phyloP scores from a whole-genome alignment of 2,113 vertebrate species.

The Psammodynastes pulverulentus region DNA sequence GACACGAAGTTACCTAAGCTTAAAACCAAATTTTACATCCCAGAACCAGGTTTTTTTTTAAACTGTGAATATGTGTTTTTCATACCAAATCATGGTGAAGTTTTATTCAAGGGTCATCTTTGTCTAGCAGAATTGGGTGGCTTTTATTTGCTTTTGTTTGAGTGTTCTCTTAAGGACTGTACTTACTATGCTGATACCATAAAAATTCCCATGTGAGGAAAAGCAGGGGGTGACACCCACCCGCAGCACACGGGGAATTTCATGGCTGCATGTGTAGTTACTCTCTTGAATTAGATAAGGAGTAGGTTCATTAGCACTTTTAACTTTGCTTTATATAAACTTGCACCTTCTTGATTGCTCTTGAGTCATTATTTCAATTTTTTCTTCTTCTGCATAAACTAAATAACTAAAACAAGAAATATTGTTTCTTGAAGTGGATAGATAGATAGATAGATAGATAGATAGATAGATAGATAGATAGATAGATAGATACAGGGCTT shows the following conservation, averaged over 20 bases:
- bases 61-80: background rate
- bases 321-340: background rate
- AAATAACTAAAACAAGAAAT: background rate
- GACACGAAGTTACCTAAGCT: background rate
- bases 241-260: background rate
- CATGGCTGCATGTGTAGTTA: background rate
- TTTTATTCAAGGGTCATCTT: background rate
- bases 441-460: background rate
- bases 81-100: background rate
- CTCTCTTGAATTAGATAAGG: too few relatives aligned
- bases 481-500: too few relatives aligned
- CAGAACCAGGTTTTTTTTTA: background rate
- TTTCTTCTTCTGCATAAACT: background rate
- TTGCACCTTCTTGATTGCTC: background rate
- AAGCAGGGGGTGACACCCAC: background rate
- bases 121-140: background rate
- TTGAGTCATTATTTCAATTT: background rate
- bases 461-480: too few relatives aligned
- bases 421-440: background rate
- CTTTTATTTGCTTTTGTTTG: background rate
- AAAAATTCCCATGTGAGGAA: background rate
- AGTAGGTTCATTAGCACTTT: fast-evolving
- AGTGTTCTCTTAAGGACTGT: background rate
- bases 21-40: background rate
- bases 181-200: background rate